A percentile compares a stretch with the other conserved stretches of the same genome.
Evolutionary conservation across 1,140 invertebrate species (phyloP).

Genomic region (Acromyrmex echinatior): DNA sequence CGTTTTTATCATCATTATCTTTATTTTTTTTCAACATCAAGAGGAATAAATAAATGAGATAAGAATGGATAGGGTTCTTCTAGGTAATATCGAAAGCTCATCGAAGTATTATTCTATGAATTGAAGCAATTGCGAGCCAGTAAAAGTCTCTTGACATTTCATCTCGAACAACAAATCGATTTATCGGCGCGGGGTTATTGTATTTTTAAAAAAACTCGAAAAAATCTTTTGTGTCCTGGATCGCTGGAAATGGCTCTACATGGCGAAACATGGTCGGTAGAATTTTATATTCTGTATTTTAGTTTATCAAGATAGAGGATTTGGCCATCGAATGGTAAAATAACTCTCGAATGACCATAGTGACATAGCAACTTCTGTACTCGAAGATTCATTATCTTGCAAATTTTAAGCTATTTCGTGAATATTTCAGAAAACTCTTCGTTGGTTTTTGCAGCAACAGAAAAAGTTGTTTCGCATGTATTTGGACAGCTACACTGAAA

Average conservation of each 20-base stretch:
- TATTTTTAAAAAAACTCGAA: conserved; percentile 48
- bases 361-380: neutral
- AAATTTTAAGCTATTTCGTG: conserved; percentile 6
- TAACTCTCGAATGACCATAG: conserved; percentile 1
- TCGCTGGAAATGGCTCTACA: neutral
- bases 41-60: neutral
- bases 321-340: conserved; percentile 33
- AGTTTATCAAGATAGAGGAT: conserved; percentile 15
- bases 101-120: conserved; percentile 32
- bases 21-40: conserved; percentile 13
- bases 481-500: neutral
- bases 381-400: conserved; percentile 19
- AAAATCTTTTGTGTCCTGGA: conserved; percentile 24
- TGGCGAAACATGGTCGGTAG: neutral
- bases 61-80: neutral
- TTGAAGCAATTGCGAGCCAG: conserved; percentile 21
- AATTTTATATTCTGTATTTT: conserved; percentile 51
- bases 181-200: conserved; percentile 5
- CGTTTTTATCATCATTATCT: conserved; percentile 48
- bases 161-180: conserved; percentile 38
- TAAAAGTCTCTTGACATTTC: conserved; percentile 34
- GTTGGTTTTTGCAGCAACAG: neutral
- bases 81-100: conserved; percentile 26
- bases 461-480: conserved; percentile 1
- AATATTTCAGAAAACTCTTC: conserved; percentile 9